Evolutionary conservation across 2,888 invertebrate species (phyloP).

Genomic region (Petrophora chlorosata): DNA sequence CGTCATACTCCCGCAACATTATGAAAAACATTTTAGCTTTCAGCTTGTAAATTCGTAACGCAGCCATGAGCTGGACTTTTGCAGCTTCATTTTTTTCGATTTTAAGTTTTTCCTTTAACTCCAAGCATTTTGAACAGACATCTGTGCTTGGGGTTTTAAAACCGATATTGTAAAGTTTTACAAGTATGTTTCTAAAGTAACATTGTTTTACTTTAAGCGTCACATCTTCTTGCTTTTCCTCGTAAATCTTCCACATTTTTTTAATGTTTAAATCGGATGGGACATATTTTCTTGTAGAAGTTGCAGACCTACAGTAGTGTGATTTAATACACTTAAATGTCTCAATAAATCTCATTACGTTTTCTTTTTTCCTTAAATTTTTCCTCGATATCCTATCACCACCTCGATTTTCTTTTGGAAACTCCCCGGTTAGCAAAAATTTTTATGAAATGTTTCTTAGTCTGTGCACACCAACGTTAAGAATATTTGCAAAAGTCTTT

Average conservation of each 20-base stretch:
- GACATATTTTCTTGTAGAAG: conserved; percentile 28
- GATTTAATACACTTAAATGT: conserved; percentile 29
- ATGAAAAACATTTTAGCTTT: not conserved
- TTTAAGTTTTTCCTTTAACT: not conserved
- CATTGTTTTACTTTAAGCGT: conserved; percentile 5
- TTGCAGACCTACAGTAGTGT: conserved; percentile 28
- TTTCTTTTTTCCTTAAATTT: not conserved
- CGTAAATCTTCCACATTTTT: conserved; percentile 9
- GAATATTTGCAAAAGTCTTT: not conserved
- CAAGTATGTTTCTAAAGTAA: conserved; percentile 8
- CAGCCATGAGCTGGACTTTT: not conserved
- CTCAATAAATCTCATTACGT: conserved; percentile 5
- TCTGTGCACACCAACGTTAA: not conserved
- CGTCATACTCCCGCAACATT: not conserved
- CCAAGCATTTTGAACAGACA: not conserved
- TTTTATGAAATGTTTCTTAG: not conserved
- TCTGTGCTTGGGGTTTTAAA: conserved; percentile 2
- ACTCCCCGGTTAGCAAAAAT: not conserved
- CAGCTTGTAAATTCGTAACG: not conserved
- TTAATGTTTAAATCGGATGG: conserved; percentile 28
- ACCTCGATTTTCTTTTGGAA: not conserved
- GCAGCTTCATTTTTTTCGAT: not conserved
- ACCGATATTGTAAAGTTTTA: conserved; percentile 5
- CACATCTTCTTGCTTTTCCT: conserved; percentile 1
- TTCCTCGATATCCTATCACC: not conserved